phyloP scores from a whole-genome alignment of 1,140 invertebrate species.

The Leptoteleia sp. region DNA sequence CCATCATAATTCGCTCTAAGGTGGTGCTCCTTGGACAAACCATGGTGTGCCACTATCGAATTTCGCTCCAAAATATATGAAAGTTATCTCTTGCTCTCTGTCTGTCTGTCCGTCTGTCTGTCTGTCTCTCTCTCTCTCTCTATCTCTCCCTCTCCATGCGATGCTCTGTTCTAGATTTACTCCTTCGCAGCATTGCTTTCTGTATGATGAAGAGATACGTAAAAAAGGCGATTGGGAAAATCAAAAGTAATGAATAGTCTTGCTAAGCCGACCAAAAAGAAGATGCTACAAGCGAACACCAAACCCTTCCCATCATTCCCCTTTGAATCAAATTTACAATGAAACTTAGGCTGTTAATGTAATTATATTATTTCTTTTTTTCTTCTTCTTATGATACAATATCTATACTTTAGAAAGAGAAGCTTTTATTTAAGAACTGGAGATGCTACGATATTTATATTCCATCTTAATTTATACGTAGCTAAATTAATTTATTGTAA shows the following conservation, averaged over 20 bases:
- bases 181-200: constrained; percentile 31
- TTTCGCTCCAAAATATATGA: too few relatives aligned
- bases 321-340: too few relatives aligned
- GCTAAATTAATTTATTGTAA: too few relatives aligned
- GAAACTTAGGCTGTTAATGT: too few relatives aligned
- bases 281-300: not conserved
- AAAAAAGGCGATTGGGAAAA: not conserved
- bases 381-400: too few relatives aligned
- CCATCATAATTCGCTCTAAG: not conserved
- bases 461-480: too few relatives aligned
- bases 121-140: constrained; percentile 1
- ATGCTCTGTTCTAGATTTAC: constrained; percentile 31
- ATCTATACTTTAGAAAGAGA: too few relatives aligned
- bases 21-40: constrained; percentile 23
- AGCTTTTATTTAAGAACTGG: too few relatives aligned
- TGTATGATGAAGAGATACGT: constrained; percentile 9
- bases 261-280: constrained; percentile 6
- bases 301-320: not conserved
- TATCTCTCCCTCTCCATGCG: constrained; percentile 14
- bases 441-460: too few relatives aligned
- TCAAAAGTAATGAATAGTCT: not conserved
- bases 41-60: too few relatives aligned
- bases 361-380: too few relatives aligned
- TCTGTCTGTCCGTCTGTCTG: constrained; percentile 1
- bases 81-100: constrained; percentile 25